These are phyloP conservation scores for Noctua janthe DNA, from an alignment of 2,888 invertebrate species.

Conservation along the genomic window DNA sequence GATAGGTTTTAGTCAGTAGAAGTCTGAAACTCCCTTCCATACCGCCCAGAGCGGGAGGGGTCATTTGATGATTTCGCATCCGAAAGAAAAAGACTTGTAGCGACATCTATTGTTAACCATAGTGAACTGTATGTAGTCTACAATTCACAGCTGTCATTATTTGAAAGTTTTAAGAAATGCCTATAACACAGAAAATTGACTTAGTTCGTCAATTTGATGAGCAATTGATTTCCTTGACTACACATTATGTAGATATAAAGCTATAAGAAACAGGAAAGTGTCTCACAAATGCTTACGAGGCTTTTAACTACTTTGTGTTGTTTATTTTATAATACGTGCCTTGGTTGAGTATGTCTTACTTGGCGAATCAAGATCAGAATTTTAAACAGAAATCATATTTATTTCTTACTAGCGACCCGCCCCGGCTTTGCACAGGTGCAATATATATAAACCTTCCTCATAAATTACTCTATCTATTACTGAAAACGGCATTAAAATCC, in stretches of 20 bases:
- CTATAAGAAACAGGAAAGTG: not conserved
- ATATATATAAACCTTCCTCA: too few relatives aligned
- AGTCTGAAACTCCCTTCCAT: too few relatives aligned
- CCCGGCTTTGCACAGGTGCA: too few relatives aligned
- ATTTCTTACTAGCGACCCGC: not conserved
- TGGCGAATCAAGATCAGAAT: not conserved
- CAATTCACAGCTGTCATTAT: not conserved
- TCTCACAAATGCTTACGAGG: not conserved
- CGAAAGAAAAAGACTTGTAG: too few relatives aligned
- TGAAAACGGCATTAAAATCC: too few relatives aligned
- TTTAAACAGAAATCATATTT: not conserved
- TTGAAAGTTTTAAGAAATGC: not conserved
- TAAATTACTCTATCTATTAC: too few relatives aligned
- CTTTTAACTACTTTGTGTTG: not conserved
- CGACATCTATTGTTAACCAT: too few relatives aligned
- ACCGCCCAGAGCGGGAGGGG: too few relatives aligned
- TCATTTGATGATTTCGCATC: too few relatives aligned
- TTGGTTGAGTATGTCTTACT: not conserved
- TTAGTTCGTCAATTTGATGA: not conserved
- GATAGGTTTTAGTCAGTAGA: too few relatives aligned
- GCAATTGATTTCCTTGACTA: not conserved
- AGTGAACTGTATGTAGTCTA: too few relatives aligned
- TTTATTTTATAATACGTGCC: not conserved
- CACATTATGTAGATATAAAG: not conserved
- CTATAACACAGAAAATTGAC: too few relatives aligned